Evolutionary conservation across 2,888 invertebrate species (phyloP), one percentile per base, ranked within the genome.

Genomic region (Polydrusus cervinus): DNA sequence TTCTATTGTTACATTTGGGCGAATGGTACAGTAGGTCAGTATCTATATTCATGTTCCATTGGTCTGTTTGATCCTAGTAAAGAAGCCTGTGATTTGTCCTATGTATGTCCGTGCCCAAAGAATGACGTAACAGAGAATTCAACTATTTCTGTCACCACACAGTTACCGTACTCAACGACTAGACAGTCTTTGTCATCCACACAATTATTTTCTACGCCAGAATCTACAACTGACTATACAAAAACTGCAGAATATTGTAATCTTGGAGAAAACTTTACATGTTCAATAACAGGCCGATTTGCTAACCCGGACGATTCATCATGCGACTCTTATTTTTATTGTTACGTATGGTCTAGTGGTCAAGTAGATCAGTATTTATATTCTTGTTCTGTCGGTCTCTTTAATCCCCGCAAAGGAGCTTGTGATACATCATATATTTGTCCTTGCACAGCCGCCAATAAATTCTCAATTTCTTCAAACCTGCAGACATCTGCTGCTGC

Each of bases 351-450:
- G n/a, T 74, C 78, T 30, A 38, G 18, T 25, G 78, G 77, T 34
- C 71, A 77, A 11, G 74, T 80, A 9, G 67, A 76, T 51, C 73
- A 78, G 25, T 79, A 79, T 51, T 20, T 47, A 14, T 89, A 89
- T 66, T 13, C 25, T 18, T 71, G 71, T 47, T 30, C 65, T 25
- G 9, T 30, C 1, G 71, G 66, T 47, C 25, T 51, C 6, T 71
- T 71, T 30, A 71, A 71, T 18, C 57, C 62, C 5, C 0, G 1
- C 16, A 71, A 40, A 34, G 40, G 43, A 14, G 16, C 51, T 18
- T 71, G 71, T 34, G 71, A 71, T 55, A 30, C 8, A 20, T n/a
- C 25, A 18, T 65, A 71, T 88, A 88, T 55, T 8, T 81, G 81
- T 60, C 79, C 79, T 14, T 79, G 79, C 40, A 14, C 45, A 25